Conservation (phyloP, 2,888 invertebrate genomes). For the Dysmachus trigonus region DNA sequence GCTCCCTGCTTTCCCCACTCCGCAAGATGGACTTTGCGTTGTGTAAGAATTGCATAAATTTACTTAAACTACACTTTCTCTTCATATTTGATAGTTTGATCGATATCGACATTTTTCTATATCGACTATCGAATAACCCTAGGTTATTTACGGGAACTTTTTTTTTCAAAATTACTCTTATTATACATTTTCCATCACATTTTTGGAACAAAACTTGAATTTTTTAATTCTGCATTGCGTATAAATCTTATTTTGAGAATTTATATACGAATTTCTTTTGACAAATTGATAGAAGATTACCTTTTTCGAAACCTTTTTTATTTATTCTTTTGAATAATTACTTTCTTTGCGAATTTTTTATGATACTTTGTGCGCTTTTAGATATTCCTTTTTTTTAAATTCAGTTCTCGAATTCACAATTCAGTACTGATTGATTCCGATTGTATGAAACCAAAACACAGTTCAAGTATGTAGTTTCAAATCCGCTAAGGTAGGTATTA, state of each 20-base stretch:
- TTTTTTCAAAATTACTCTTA: slow-evolving; percentile 16
- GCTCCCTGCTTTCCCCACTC: slow-evolving; percentile 66
- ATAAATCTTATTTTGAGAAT: slow-evolving; percentile 9
- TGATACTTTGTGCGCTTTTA: slow-evolving; percentile 43
- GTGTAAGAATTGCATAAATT: slow-evolving; percentile 72
- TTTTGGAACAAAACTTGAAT: slow-evolving; percentile 21
- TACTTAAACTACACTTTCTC: not conserved
- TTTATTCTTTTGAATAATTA: slow-evolving; percentile 9
- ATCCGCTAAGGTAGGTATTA: slow-evolving; percentile 17
- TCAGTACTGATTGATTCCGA: slow-evolving; percentile 12
- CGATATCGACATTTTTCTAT: slow-evolving; percentile 3
- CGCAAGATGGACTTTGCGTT: slow-evolving; percentile 86
- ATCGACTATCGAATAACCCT: slow-evolving; percentile 16
- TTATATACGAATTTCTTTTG: slow-evolving; percentile 23
- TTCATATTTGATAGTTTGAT: not conserved
- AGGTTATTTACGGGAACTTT: slow-evolving; percentile 1
- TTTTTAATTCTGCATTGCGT: slow-evolving; percentile 33
- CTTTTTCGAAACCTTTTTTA: not conserved
- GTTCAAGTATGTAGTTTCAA: not conserved
- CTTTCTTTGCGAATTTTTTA: slow-evolving; percentile 38
- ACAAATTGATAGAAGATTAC: slow-evolving; percentile 17
- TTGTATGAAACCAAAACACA: not conserved
- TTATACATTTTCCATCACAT: slow-evolving; percentile 12
- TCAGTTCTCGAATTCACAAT: slow-evolving; percentile 3
- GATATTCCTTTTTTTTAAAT: slow-evolving; percentile 9